A percentile compares a stretch with the other conserved stretches of the same genome.
Evolutionary conservation across 2,797 vertebrate genomes (phyloP).

Genomic region (Salarias fasciatus): DNA sequence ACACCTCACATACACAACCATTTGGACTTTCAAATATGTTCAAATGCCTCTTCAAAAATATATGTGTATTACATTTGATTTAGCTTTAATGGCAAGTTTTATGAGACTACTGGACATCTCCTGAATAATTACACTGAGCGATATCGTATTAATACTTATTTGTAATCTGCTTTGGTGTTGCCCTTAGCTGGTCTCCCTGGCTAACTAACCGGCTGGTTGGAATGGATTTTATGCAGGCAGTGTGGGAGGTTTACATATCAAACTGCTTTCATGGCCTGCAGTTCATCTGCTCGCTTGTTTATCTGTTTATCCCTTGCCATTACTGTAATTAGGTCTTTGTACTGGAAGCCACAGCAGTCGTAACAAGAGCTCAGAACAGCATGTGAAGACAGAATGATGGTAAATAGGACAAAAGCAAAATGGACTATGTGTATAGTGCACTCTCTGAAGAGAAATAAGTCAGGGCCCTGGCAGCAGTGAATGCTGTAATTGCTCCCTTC

Average conservation of each 20-base stretch:
- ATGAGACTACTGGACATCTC: constrained; percentile 45
- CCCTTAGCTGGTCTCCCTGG: constrained; percentile 45
- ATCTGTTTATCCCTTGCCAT: constrained; percentile 77
- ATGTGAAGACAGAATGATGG: constrained; percentile 71
- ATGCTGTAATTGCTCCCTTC: constrained; percentile 78
- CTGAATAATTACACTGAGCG: constrained; percentile 43
- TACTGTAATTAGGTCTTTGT: constrained; percentile 78
- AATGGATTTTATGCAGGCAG: constrained; percentile 58
- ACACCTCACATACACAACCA: constrained; percentile 30
- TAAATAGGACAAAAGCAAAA: constrained; percentile 75
- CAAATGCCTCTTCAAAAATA: constrained; percentile 32
- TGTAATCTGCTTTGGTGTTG: constrained; percentile 43
- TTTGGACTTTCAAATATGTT: constrained; percentile 35
- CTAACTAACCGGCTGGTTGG: constrained; percentile 51
- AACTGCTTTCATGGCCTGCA: constrained; percentile 61
- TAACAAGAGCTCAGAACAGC: constrained; percentile 68
- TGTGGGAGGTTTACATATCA: constrained; percentile 77
- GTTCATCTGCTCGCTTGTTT: constrained; percentile 71
- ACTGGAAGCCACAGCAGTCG: constrained; percentile 63
- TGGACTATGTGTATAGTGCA: constrained; percentile 62
- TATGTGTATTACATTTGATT: constrained; percentile 43
- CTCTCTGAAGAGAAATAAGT: constrained; percentile 75
- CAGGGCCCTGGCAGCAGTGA: constrained; percentile 68
- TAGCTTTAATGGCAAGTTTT: constrained; percentile 49
- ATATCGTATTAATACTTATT: constrained; percentile 47